phyloP scores from a whole-genome alignment of 2,113 vertebrate genomes.

The Tapirus terrestris region DNA sequence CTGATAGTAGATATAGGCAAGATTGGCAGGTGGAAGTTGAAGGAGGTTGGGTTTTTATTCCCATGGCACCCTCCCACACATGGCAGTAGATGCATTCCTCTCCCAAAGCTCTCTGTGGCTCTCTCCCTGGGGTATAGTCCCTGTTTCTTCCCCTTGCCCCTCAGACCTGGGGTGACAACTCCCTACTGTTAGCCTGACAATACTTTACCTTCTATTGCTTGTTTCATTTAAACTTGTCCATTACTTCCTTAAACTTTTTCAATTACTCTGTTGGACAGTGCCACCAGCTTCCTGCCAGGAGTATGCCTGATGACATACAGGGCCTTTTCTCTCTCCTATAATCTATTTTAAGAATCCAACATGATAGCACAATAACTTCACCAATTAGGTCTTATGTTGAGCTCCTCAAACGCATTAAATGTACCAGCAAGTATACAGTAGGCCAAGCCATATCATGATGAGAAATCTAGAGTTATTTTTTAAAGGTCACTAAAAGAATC shows the following conservation, averaged over 20 bases:
- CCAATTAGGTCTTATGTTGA: not conserved
- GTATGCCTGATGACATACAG: not conserved
- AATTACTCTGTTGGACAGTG: not conserved
- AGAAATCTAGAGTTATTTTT: slow-evolving; percentile 3
- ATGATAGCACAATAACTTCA: not conserved
- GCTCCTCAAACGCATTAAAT: not conserved
- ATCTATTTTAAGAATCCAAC: slow-evolving; percentile 1
- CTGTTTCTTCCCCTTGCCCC: not conserved
- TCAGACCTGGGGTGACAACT: not conserved
- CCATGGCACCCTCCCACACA: not conserved
- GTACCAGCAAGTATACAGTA: not conserved
- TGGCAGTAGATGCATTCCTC: not conserved
- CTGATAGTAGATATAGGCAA: not conserved
- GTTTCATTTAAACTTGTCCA: not conserved
- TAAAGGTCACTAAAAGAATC: not conserved
- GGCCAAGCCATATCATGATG: not conserved
- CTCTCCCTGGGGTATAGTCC: not conserved
- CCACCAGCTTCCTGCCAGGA: not conserved
- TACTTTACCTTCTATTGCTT: not conserved
- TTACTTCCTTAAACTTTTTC: not conserved
- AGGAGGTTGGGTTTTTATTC: not conserved
- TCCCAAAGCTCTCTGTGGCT: not conserved
- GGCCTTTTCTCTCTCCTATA: rapidly evolving
- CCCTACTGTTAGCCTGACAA: not conserved
- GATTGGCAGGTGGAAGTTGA: not conserved